Evolutionary conservation across 2,113 vertebrate genomes (phyloP), one percentile per base, ranked within the genome.

Genomic region (Salvelinus sp.): DNA sequence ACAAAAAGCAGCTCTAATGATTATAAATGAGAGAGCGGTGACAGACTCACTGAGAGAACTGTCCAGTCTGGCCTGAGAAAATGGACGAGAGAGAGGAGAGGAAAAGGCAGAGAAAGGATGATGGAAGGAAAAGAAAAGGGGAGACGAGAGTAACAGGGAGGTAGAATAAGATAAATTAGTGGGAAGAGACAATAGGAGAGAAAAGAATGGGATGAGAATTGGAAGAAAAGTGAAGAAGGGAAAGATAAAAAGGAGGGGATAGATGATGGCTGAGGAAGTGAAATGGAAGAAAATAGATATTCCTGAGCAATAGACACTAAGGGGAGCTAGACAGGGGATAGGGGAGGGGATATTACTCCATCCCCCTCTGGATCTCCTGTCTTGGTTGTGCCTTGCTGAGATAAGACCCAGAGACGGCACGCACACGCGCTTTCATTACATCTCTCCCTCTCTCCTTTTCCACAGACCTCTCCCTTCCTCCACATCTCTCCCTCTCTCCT

Each of bases 1-100:
- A 79, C 73, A 74, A 77, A 38, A 75, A 69, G 72, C 70, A 50
- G 67, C 76, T 80, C 50, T 85, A 82, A 82, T 80, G 73, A 69
- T 78, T 78, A 79, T 76, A 69, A 80, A 82, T 80, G 74, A 80
- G 28, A 66, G 58, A 23, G 38, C 7, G 57, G 48, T 14, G 12
- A 50, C 48, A 50, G 48, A 50, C 48, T 16, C 14, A 50, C 48
- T 50, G 48, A 50, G 38, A 38, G 38, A 38, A 67, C 44, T 27
- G n/a, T 44, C n/a, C 44, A n/a, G n/a, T 5, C 13, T 16, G 54
- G 33, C 65, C 33, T 22, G 18, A 18, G 30, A 25, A 22, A 30
- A 47, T 33, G 68, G 75, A 63, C 28, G 38, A 38, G 6, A 1
- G 6, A 38, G 38, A 44, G 38, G 30, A 30, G 48, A 57, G 58